These are phyloP conservation scores for Lathronympha strigana DNA, from an alignment of 2,888 invertebrate genomes.

Conservation along the genomic window DNA sequence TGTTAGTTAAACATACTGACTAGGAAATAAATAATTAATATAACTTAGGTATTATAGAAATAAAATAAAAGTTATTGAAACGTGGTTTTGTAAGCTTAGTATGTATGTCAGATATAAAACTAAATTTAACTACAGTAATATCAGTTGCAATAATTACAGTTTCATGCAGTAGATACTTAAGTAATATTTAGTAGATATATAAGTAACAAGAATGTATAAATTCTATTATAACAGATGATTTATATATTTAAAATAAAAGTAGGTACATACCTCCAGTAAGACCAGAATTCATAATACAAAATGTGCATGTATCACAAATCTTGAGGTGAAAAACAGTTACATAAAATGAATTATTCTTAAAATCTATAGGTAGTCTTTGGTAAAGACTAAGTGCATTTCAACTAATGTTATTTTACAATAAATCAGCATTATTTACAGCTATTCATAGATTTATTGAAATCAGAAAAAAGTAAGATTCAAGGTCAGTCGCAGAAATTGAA, in stretches of 20 bases:
- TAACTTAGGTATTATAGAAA: background rate
- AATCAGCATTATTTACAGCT: conserved; percentile 15
- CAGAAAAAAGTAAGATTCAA: background rate
- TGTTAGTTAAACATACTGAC: conserved; percentile 11
- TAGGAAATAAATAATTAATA: conserved; percentile 13
- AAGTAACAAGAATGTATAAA: too few species aligned
- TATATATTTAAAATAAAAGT: background rate
- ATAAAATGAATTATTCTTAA: conserved; percentile 8
- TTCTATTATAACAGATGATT: background rate
- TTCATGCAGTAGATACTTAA: too few species aligned
- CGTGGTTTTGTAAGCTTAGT: too few species aligned
- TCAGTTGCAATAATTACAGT: too few species aligned
- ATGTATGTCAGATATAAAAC: too few species aligned
- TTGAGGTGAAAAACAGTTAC: conserved; percentile 1
- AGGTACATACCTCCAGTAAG: too few species aligned
- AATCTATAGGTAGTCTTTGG: conserved; percentile 16
- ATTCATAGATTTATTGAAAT: background rate
- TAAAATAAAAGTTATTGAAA: background rate
- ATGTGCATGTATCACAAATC: conserved; percentile 14
- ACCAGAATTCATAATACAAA: background rate
- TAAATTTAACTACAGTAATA: too few species aligned
- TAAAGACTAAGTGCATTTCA: conserved; percentile 19
- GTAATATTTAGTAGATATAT: too few species aligned
- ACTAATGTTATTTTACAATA: conserved; percentile 13
- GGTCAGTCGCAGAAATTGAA: too few species aligned